Conservation (phyloP, 2,797 vertebrate genomes). For the Sciurus carolinensis region DNA sequence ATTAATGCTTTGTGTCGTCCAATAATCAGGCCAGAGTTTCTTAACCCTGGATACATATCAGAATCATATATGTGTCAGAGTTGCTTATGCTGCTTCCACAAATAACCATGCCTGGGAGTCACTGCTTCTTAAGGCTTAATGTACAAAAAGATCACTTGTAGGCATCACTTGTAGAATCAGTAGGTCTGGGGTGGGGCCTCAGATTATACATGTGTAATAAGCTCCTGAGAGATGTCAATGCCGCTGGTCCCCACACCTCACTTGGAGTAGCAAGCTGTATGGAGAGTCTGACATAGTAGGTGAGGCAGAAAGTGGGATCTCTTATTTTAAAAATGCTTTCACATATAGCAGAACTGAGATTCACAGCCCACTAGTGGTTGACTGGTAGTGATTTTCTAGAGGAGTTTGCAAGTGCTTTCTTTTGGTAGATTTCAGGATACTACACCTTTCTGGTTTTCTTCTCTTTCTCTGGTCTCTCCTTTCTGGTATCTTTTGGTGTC, state of each 20-base stretch:
- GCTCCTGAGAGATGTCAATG: not conserved
- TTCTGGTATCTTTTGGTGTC: not conserved
- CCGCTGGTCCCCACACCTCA: not conserved
- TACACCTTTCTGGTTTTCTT: not conserved
- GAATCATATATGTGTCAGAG: not conserved
- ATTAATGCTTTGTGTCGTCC: not conserved
- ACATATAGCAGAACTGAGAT: not conserved
- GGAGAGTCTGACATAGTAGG: not conserved
- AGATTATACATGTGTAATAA: not conserved
- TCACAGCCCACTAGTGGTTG: not conserved
- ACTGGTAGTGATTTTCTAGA: not conserved
- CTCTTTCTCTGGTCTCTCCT: not conserved
- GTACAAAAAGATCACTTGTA: not conserved
- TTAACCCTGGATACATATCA: not conserved
- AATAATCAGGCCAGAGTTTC: not conserved
- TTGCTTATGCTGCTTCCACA: not conserved
- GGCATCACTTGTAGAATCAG: not conserved
- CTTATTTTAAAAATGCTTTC: not conserved
- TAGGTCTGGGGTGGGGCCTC: not conserved
- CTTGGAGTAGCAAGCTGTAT: not conserved
- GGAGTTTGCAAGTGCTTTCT: not conserved
- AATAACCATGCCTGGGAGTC: not conserved
- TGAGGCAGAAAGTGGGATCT: not conserved
- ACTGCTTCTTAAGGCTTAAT: not conserved
- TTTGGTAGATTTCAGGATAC: not conserved